These are phyloP conservation scores for Andricus quercusramuli DNA, from an alignment of 2,888 invertebrate species.

Conservation along the genomic window DNA sequence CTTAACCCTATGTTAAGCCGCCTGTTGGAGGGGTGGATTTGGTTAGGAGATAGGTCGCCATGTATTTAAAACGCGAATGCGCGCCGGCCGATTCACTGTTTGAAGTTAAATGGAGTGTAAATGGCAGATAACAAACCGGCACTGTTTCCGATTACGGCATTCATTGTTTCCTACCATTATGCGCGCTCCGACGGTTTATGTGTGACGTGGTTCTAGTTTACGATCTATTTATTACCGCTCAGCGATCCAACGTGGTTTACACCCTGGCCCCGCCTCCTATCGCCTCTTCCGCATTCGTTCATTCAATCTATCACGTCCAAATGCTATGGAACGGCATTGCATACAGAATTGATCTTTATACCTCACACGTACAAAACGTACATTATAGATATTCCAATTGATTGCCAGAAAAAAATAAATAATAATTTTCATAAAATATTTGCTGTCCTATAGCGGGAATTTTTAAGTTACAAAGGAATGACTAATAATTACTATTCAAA, in stretches of 20 bases:
- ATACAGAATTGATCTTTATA: not conserved
- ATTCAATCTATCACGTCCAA: conserved; percentile 47
- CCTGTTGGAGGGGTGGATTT: conserved; percentile 50
- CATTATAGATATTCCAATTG: no score
- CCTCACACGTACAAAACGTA: not conserved
- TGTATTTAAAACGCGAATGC: conserved; percentile 76
- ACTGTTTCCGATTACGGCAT: conserved; percentile 79
- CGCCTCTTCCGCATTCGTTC: conserved; percentile 51
- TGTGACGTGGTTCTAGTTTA: conserved; percentile 76
- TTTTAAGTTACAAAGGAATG: not conserved
- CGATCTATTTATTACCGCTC: conserved; percentile 75
- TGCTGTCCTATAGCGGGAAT: no score
- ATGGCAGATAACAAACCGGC: conserved; percentile 79
- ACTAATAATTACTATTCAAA: not conserved
- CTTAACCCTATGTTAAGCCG: conserved; percentile 73
- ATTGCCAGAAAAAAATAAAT: no score
- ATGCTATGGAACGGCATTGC: not conserved
- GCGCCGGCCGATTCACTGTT: conserved; percentile 76
- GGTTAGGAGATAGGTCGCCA: conserved; percentile 63
- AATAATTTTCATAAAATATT: no score
- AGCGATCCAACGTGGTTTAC: conserved; percentile 63
- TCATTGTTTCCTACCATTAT: conserved; percentile 79
- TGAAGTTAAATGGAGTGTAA: conserved; percentile 79
- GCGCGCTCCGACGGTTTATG: conserved; percentile 77
- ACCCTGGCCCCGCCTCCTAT: conserved; percentile 56